phyloP scores from a whole-genome alignment of 2,113 vertebrate species.

The Pristiophorus japonicus region DNA sequence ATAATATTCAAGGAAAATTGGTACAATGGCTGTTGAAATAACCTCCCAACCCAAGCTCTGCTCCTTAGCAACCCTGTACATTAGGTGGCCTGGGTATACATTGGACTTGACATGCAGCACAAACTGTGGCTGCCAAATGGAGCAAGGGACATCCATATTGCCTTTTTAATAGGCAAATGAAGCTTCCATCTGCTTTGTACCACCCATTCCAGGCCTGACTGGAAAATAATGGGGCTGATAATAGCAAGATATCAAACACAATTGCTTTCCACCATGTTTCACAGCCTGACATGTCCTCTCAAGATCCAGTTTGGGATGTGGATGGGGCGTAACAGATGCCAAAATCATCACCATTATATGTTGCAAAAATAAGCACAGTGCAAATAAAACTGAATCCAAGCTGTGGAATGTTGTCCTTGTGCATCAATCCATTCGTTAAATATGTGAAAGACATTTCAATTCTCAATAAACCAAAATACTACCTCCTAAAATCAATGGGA shows the following conservation, averaged over 20 bases:
- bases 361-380: background rate
- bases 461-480: background rate
- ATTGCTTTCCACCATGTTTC: background rate
- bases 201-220: background rate
- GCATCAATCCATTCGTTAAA: background rate
- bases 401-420: background rate
- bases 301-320: background rate
- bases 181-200: background rate
- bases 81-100: background rate
- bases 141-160: background rate
- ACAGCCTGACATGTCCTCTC: background rate
- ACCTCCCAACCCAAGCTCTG: background rate
- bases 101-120: background rate
- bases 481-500: background rate
- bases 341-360: background rate
- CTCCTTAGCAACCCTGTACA: background rate
- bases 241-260: background rate
- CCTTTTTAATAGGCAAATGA: background rate
- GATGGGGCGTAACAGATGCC: background rate
- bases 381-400: background rate
- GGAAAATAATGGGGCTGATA: background rate
- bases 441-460: background rate
- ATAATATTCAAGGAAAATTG: background rate
- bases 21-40: background rate
- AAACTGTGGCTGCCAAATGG: background rate